Conservation (phyloP, 2,113 vertebrate genomes). For the Bubo scandiacus region DNA sequence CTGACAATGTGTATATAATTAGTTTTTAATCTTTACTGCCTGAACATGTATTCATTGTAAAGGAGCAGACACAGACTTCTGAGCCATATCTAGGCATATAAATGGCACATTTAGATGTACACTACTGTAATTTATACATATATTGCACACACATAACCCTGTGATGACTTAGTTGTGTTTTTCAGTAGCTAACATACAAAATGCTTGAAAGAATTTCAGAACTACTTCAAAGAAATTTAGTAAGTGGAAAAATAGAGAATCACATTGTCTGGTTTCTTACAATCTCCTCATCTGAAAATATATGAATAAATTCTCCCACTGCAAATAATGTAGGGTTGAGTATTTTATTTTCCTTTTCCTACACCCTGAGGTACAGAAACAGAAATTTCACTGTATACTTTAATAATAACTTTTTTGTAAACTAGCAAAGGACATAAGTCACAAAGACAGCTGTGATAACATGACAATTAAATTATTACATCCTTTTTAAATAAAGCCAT, state of each 20-base stretch:
- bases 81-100: conserved; percentile 21
- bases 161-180: conserved; percentile 28
- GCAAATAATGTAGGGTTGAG: neutral
- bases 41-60: conserved; percentile 43
- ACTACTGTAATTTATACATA: conserved; percentile 34
- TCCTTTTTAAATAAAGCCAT: neutral
- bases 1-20: conserved; percentile 61
- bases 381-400: neutral
- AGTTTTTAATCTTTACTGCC: conserved; percentile 68
- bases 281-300: neutral
- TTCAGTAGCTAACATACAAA: conserved; percentile 43
- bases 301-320: neutral
- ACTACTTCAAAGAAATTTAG: conserved; percentile 35
- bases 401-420: neutral
- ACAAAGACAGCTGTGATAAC: neutral
- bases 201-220: conserved; percentile 6
- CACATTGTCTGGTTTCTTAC: neutral
- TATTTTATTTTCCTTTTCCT: neutral
- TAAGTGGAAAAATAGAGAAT: neutral
- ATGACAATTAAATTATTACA: neutral
- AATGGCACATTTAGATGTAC: conserved; percentile 31
- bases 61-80: conserved; percentile 28
- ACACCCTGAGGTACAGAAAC: neutral
- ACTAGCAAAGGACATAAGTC: neutral
- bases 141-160: conserved; percentile 16